These are phyloP conservation scores for Rhinichthys osculus DNA, from an alignment of 2,797 vertebrate species.

Conservation along the genomic window DNA sequence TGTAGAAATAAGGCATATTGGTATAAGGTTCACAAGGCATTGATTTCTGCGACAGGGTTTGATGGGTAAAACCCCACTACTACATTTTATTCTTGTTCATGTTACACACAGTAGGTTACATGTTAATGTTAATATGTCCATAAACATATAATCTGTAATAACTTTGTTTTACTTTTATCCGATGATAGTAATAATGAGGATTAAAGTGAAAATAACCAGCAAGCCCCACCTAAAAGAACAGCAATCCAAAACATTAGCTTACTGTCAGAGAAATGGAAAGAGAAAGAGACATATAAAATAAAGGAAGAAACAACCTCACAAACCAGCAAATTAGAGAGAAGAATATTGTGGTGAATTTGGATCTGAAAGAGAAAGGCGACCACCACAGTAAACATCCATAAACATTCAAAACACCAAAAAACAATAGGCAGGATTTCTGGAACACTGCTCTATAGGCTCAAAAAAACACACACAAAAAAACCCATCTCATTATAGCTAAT, in stretches of 20 bases:
- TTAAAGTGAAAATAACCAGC: background rate
- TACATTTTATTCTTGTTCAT: background rate
- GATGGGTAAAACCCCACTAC: background rate
- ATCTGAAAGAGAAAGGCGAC: conserved; percentile 62
- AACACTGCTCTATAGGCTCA: conserved; percentile 76
- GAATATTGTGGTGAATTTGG: conserved; percentile 7
- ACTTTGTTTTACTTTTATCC: background rate
- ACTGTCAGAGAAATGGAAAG: background rate
- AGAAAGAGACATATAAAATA: background rate
- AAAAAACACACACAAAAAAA: conserved; percentile 60
- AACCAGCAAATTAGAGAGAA: conserved; percentile 12
- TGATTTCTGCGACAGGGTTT: background rate
- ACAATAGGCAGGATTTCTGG: conserved; percentile 73
- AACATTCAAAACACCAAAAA: conserved; percentile 80
- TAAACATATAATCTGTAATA: background rate
- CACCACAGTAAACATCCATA: conserved; percentile 66
- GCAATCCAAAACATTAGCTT: background rate
- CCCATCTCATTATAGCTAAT: conserved; percentile 84
- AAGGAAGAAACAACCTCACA: background rate
- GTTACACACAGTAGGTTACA: background rate
- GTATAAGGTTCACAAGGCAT: background rate
- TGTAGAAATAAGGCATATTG: background rate
- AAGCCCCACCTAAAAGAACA: background rate
- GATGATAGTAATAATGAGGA: background rate
- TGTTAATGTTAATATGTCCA: background rate